These are phyloP conservation scores for Rhizomys pruinosus DNA, from an alignment of 2,113 vertebrate genomes.

Conservation along the genomic window DNA sequence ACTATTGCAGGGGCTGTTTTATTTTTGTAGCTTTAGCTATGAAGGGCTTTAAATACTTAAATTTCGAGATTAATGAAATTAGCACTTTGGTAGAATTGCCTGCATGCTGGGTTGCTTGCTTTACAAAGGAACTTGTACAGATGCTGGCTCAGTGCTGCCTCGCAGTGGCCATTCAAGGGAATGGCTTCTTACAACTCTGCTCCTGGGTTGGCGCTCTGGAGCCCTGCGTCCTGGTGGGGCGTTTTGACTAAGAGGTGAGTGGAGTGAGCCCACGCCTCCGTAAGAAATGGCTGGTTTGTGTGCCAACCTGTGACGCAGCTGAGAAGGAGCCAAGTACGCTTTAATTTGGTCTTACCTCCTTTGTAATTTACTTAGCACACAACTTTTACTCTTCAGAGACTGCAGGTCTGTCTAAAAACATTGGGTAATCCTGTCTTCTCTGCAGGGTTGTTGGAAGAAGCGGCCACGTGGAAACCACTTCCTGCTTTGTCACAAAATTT, in stretches of 20 bases:
- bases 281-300: slow-evolving; percentile 1
- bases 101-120: background rate
- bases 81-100: background rate
- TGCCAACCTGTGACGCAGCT: background rate
- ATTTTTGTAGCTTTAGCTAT: slow-evolving; percentile 32
- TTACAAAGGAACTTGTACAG: background rate
- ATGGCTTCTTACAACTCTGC: background rate
- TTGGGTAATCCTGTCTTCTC: background rate
- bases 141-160: slow-evolving; percentile 53
- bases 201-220: background rate
- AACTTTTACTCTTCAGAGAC: background rate
- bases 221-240: too few relatives aligned
- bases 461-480: background rate
- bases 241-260: background rate
- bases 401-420: slow-evolving; percentile 46
- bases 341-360: background rate
- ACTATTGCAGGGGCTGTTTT: background rate
- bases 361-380: slow-evolving; percentile 9
- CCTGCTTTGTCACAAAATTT: background rate
- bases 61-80: slow-evolving; percentile 1
- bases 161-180: background rate
- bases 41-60: background rate
- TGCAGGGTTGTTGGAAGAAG: background rate
- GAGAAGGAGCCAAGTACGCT: slow-evolving; percentile 44
- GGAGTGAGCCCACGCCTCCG: background rate